These are phyloP conservation scores for Saccostrea echinata DNA, from an alignment of 1,140 invertebrate genomes.

Conservation along the genomic window DNA sequence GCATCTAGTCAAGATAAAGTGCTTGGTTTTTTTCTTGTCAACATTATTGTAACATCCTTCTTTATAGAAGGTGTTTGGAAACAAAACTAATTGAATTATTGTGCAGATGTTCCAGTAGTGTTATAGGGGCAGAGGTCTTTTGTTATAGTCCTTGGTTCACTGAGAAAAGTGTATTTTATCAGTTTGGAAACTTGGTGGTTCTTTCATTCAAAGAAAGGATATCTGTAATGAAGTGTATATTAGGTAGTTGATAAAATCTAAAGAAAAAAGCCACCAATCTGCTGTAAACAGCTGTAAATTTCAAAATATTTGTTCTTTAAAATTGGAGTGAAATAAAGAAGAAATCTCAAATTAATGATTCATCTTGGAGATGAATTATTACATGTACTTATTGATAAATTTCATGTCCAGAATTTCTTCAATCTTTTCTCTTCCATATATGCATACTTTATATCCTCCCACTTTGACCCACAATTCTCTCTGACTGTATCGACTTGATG, in stretches of 20 bases:
- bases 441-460: too few species aligned
- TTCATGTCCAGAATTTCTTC: too few species aligned
- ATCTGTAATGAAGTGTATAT: not conserved
- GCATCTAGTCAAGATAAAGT: constrained; percentile 6
- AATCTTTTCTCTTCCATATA: too few species aligned
- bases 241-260: not conserved
- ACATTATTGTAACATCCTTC: not conserved
- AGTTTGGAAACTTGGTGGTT: not conserved
- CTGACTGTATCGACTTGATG: too few species aligned
- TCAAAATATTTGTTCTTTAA: too few species aligned
- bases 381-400: too few species aligned
- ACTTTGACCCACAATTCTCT: too few species aligned
- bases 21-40: not conserved
- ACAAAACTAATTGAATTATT: constrained; percentile 15
- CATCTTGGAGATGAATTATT: too few species aligned
- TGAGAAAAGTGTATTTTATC: not conserved
- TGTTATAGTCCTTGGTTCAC: not conserved
- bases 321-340: too few species aligned
- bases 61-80: constrained; percentile 2
- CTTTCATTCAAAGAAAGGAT: not conserved
- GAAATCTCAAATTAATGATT: too few species aligned
- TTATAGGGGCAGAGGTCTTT: not conserved
- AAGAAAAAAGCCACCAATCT: too few species aligned
- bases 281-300: not conserved
- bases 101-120: not conserved